Evolutionary conservation across 2,888 invertebrate species (phyloP).

Genomic region (Griposia aprilina): DNA sequence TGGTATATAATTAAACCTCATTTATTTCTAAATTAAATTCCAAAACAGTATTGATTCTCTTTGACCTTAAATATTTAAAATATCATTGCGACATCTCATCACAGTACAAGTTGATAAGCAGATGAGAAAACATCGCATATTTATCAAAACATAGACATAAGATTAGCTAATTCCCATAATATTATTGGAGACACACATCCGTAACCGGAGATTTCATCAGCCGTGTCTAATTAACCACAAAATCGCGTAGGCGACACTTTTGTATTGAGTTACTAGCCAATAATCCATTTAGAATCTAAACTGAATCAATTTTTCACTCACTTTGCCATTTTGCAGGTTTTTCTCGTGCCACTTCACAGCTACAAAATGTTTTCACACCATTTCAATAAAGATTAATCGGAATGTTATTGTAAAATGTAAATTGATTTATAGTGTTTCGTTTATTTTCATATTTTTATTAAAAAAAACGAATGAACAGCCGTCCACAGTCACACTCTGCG

Average conservation of each 20-base stretch:
- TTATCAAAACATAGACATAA: not conserved
- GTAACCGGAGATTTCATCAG: constrained; percentile 54
- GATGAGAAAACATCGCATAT: constrained; percentile 15
- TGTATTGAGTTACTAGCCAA: constrained; percentile 68
- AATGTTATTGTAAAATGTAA: constrained; percentile 28
- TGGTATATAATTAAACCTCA: not conserved
- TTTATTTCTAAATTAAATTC: not conserved
- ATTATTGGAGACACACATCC: constrained; percentile 27
- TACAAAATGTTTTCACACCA: constrained; percentile 71
- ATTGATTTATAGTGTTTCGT: constrained; percentile 41
- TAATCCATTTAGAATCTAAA: constrained; percentile 69
- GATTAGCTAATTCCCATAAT: constrained; percentile 9
- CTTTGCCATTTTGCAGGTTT: constrained; percentile 85
- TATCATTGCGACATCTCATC: constrained; percentile 18
- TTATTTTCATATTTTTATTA: constrained; percentile 61
- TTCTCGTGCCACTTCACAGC: constrained; percentile 57
- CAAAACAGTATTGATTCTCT: not conserved
- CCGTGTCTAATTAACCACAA: constrained; percentile 70
- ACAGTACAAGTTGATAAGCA: constrained; percentile 11
- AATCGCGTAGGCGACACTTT: constrained; percentile 62
- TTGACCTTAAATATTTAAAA: not conserved
- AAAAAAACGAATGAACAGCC: constrained; percentile 38
- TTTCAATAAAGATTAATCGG: constrained; percentile 58
- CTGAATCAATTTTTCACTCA: constrained; percentile 75
- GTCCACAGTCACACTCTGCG: constrained; percentile 42